Percentiles rank a stretch among this genome's conserved stretches.
phyloP scores from a whole-genome alignment of 2,888 invertebrate species.

The Trissolcus brochymenae region DNA sequence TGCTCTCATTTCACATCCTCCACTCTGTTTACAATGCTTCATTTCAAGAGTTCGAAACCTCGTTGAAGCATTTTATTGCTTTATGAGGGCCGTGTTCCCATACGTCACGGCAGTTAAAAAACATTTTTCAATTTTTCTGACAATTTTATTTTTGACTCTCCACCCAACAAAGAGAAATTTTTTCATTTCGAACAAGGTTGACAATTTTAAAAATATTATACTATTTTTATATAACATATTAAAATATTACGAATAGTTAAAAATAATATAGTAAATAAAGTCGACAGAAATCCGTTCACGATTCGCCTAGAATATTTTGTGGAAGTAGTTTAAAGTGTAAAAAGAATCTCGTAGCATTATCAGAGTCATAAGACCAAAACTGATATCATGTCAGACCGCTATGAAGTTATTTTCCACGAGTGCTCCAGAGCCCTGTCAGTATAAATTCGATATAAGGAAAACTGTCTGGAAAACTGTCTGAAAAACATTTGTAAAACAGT shows the following conservation, averaged over 20 bases:
- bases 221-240: too few relatives aligned
- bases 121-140: not conserved
- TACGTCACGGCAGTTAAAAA: not conserved
- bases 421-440: not conserved
- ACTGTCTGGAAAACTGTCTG: not conserved
- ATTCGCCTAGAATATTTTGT: not conserved
- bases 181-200: not conserved
- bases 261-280: too few relatives aligned
- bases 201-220: not conserved
- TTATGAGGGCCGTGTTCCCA: slow-evolving; percentile 3
- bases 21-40: slow-evolving; percentile 50
- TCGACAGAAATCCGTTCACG: not conserved
- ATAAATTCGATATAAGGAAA: slow-evolving; percentile 1
- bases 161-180: too few relatives aligned
- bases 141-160: not conserved
- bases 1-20: slow-evolving; percentile 49
- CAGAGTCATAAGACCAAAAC: not conserved
- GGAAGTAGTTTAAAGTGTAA: not conserved
- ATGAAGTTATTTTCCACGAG: not conserved
- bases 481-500: slow-evolving; percentile 6
- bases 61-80: slow-evolving; percentile 47
- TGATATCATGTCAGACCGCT: not conserved
- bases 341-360: not conserved
- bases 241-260: too few relatives aligned
- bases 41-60: slow-evolving; percentile 49